These are phyloP conservation scores for Poecilia gillii DNA, from an alignment of 2,797 vertebrate genomes.

Conservation along the genomic window DNA sequence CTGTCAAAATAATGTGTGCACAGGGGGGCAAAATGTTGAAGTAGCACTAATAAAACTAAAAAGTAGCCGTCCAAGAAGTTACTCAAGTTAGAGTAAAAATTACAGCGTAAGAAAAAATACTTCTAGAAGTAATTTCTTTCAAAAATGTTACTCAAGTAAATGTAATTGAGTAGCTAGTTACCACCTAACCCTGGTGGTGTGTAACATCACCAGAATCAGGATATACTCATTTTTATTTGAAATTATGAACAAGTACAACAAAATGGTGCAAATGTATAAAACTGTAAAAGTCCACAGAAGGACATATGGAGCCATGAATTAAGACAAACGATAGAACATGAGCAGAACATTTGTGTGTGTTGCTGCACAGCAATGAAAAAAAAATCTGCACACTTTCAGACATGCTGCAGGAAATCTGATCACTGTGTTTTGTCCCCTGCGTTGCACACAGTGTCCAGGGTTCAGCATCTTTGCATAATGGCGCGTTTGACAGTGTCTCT, in stretches of 20 bases:
- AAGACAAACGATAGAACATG: background rate
- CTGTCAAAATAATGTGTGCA: background rate
- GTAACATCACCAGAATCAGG: background rate
- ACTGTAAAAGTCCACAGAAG: background rate
- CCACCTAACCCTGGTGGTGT: background rate
- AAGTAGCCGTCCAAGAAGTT: too few species aligned
- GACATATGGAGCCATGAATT: background rate
- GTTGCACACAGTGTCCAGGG: background rate
- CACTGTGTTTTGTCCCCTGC: background rate
- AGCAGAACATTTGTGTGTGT: background rate
- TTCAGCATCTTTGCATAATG: background rate
- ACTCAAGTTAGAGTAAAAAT: too few species aligned
- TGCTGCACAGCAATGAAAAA: background rate
- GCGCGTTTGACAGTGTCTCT: background rate
- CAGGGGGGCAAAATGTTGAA: too few species aligned
- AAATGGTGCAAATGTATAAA: background rate
- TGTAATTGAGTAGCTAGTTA: too few species aligned
- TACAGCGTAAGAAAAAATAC: too few species aligned
- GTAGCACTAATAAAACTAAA: too few species aligned
- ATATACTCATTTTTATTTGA: background rate
- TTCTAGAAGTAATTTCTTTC: too few species aligned
- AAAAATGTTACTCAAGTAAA: too few species aligned
- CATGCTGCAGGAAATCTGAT: background rate
- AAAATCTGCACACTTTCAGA: background rate
- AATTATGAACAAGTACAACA: background rate